Percentiles rank a stretch among this genome's conserved stretches.
phyloP scores from a whole-genome alignment of 2,888 invertebrate genomes.

The Polyommatus icarus region DNA sequence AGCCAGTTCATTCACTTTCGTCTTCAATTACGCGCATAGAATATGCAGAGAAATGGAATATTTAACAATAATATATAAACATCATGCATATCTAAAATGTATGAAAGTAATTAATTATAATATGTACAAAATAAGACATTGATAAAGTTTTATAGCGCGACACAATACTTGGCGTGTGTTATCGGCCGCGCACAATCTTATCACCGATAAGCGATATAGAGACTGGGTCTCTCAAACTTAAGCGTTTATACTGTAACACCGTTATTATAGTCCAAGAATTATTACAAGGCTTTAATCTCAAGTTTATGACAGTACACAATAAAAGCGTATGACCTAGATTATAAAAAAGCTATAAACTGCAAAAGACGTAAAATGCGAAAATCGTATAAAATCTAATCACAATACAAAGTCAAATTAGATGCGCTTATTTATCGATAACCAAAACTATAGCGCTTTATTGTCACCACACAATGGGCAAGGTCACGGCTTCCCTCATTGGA shows the following conservation, averaged over 20 bases:
- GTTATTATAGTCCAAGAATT: no score
- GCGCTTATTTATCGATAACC: not conserved
- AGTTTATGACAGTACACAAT: not conserved
- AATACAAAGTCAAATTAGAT: not conserved
- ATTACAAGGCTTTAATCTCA: no score
- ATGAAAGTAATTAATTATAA: not conserved
- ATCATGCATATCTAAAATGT: not conserved
- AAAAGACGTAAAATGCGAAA: not conserved
- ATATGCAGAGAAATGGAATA: no score
- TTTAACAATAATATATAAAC: no score
- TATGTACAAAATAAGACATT: not conserved
- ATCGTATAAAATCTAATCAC: not conserved
- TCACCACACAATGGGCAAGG: constrained; percentile 25
- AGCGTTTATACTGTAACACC: not conserved
- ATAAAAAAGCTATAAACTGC: not conserved
- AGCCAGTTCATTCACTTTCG: no score
- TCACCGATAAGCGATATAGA: constrained; percentile 50
- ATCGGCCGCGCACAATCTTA: constrained; percentile 37
- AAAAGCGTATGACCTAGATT: not conserved
- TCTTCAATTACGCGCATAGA: no score
- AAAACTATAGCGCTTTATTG: constrained; percentile 29
- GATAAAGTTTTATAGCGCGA: not conserved
- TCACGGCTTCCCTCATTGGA: constrained; percentile 37
- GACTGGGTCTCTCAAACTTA: constrained; percentile 52
- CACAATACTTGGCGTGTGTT: constrained; percentile 20